Conservation (phyloP, 2,797 vertebrate genomes). For the Chiroxiphia lanceolata region DNA sequence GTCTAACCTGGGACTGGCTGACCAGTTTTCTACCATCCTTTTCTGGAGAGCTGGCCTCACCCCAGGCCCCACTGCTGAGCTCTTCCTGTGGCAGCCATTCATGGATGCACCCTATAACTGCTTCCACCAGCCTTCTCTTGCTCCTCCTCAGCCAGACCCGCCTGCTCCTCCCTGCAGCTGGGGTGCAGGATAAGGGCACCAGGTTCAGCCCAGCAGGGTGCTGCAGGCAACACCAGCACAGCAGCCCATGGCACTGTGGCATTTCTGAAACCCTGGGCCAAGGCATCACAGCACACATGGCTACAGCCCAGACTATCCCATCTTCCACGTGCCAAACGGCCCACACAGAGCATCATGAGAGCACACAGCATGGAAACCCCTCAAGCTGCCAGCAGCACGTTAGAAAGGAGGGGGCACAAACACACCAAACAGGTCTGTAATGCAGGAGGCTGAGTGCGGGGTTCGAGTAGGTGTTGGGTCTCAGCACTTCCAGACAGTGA, state of each 20-base stretch:
- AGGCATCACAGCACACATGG: background rate
- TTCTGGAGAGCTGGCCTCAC: background rate
- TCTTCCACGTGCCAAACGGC: background rate
- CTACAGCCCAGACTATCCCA: background rate
- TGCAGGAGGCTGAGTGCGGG: conserved; percentile 38
- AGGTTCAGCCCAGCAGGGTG: background rate
- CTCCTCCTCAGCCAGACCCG: background rate
- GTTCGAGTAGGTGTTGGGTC: conserved; percentile 22
- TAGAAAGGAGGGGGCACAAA: conserved; percentile 21
- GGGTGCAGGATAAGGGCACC: background rate
- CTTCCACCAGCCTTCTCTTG: background rate
- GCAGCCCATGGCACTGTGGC: accelerated
- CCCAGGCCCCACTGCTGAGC: background rate
- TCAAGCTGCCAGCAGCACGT: conserved; percentile 57
- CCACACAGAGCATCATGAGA: background rate
- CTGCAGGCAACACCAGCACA: background rate
- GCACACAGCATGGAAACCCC: background rate
- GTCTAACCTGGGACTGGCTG: background rate
- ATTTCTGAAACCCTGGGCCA: background rate
- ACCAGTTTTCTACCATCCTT: background rate
- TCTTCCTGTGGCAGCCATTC: background rate
- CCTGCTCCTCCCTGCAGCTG: background rate
- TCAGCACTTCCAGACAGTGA: conserved; percentile 58
- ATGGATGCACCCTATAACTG: background rate
- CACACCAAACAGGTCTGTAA: conserved; percentile 23